phyloP scores from a whole-genome alignment of 2,113 vertebrate species.

The Todiramphus chloris region DNA sequence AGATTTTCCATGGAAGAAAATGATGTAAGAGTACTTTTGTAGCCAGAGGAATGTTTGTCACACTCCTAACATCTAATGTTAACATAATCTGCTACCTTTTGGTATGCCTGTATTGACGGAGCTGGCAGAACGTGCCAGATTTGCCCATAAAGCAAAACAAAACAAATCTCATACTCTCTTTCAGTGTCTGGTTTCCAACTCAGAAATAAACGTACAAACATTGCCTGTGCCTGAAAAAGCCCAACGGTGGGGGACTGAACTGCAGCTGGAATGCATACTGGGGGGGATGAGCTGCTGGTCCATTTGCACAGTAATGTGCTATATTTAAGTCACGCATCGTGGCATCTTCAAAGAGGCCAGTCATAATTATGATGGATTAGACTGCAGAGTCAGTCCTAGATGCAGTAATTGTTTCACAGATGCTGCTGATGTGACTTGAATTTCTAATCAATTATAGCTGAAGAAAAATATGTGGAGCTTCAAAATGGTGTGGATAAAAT shows the following conservation, averaged over 20 bases:
- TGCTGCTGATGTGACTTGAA: slow-evolving; percentile 83
- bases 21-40: neutral
- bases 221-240: slow-evolving; percentile 37
- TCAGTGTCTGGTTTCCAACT: neutral
- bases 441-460: slow-evolving; percentile 77
- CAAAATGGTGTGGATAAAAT: slow-evolving; percentile 20
- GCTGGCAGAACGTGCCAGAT: neutral
- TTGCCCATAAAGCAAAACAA: neutral
- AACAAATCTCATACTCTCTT: neutral
- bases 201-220: slow-evolving; percentile 17
- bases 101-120: neutral
- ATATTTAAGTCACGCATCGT: slow-evolving; percentile 75
- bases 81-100: no score
- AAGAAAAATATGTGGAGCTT: slow-evolving; percentile 2
- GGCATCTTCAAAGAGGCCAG: slow-evolving; percentile 80
- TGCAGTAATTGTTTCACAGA: slow-evolving; percentile 87
- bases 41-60: neutral
- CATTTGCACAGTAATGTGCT: slow-evolving; percentile 77
- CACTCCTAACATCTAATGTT: neutral
- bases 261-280: slow-evolving; percentile 50
- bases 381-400: slow-evolving; percentile 79
- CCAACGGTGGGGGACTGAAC: slow-evolving; percentile 40
- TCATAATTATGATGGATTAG: slow-evolving; percentile 91
- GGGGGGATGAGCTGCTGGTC: slow-evolving; percentile 66
- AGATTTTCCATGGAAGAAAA: neutral